Base-by-base conservation (phyloP, 2,797 vertebrate species). In the Pangasius macronema region DNA sequence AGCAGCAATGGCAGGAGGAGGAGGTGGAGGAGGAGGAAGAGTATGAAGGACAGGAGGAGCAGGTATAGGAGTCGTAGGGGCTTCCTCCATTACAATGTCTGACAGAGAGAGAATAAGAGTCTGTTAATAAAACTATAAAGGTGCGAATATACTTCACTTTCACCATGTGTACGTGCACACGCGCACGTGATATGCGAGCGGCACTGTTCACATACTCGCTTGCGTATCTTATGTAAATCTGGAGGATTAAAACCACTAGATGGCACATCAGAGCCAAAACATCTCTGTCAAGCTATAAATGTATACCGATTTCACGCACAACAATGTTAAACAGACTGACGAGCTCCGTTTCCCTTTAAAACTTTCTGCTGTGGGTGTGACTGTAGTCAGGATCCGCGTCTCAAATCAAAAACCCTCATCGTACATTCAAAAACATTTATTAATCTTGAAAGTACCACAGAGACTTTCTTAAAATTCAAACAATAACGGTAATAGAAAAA, bases 61-160 rank as follows among this genome's bases (percentile, higher is more conserved):
- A 24, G 85, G 79, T 39, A 80, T 82, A 55, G 89, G 88, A 82
- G 87, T 90, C 11, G 83, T 75, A 61, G 87, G 88, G 1, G 88
- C 88, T 49, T 91, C 90, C 42, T 91, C 90, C 90, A 91, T 90
- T 51, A 90, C 80, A 65, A 89, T 89, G 55, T 89, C 88, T 89
- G 55, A 80, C 10, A 81, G 30, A 86, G 14, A 72, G 18, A 65
- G 73, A 72, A 10, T n/a, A 18, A 6, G 11, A 61, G 82, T 4
- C 1, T 22, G 22, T 83, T 83, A 53, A 83, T 7, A 83, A 68
- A 51, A n/a, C n/a, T 33, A 51, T 24, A 67, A 68, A 83, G 20
- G 33, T 10, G 36, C 14, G 30, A 39, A 16, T 24, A 24, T 51
- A 33, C 5, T 13, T 65, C 3, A 67, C 9, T 18, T 67, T 61